A percentile compares a stretch with the other conserved stretches of the same genome.
Conservation (phyloP, 1,140 invertebrate genomes). For the Whitmania pigra region DNA sequence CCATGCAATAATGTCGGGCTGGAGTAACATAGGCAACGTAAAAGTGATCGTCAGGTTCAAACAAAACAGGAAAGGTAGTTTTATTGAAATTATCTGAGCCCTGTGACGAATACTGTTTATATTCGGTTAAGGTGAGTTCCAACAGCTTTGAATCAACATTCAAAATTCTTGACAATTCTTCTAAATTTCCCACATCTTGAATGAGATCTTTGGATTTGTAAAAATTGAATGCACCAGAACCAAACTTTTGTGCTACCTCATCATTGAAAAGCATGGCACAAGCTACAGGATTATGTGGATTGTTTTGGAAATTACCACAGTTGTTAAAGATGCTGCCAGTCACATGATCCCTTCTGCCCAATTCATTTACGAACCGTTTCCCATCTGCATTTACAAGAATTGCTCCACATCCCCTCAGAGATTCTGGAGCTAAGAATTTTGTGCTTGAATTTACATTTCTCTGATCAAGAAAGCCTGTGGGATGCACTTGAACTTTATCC, state of each 20-base stretch:
- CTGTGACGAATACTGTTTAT: conserved; percentile 31
- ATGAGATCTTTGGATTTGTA: conserved; percentile 29
- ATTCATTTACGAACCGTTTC: conserved; percentile 35
- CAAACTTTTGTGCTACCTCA: conserved; percentile 33
- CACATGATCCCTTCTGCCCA: conserved; percentile 35
- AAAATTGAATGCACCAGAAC: conserved; percentile 36
- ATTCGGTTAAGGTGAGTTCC: conserved; percentile 28
- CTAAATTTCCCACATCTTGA: conserved; percentile 30
- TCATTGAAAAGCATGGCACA: conserved; percentile 36
- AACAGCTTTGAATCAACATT: conserved; percentile 19
- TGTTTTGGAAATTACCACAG: conserved; percentile 26
- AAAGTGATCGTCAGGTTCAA: conserved; percentile 29
- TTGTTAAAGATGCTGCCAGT: conserved; percentile 29
- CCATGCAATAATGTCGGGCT: conserved; percentile 40
- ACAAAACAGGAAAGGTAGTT: conserved; percentile 31
- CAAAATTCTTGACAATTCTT: conserved; percentile 28
- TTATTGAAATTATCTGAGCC: conserved; percentile 34
- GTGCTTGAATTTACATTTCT: conserved; percentile 31
- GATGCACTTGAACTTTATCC: conserved; percentile 25
- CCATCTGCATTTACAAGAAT: conserved; percentile 33
- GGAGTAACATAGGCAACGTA: conserved; percentile 30
- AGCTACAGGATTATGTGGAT: conserved; percentile 21
- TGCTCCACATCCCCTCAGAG: conserved; percentile 37
- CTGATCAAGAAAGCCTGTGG: conserved; percentile 36
- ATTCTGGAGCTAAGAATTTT: conserved; percentile 39